Conservation (phyloP, 2,797 vertebrate genomes). For the Craterocephalus amniculus region DNA sequence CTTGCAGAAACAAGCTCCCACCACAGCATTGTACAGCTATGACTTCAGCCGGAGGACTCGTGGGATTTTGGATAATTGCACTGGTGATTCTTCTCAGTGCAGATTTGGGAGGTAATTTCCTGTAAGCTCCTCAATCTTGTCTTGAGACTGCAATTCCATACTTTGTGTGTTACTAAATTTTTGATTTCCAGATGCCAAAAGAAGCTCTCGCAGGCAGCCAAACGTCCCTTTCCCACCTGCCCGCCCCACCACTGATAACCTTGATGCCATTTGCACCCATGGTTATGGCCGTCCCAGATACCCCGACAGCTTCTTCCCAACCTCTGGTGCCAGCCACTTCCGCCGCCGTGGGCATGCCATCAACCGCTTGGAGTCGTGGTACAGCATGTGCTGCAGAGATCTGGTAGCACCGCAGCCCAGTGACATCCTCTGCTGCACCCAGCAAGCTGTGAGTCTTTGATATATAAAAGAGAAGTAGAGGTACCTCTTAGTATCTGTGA, state of each 20-base stretch:
- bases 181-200: slow-evolving; percentile 37
- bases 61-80: slow-evolving; percentile 49
- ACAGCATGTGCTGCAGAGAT: slow-evolving; percentile 64
- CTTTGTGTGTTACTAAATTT: slow-evolving; percentile 9
- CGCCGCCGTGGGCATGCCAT: slow-evolving; percentile 64
- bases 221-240: slow-evolving; percentile 74
- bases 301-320: slow-evolving; percentile 51
- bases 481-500: not conserved
- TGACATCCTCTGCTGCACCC: slow-evolving; percentile 68
- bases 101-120: slow-evolving; percentile 62
- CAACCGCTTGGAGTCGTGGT: slow-evolving; percentile 76
- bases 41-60: slow-evolving; percentile 34
- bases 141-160: not conserved
- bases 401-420: not conserved
- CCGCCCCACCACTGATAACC: slow-evolving; percentile 50
- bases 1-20: not conserved
- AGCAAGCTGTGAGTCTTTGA: slow-evolving; percentile 72
- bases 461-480: not conserved
- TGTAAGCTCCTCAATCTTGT: not conserved
- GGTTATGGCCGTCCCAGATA: slow-evolving; percentile 66
- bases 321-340: slow-evolving; percentile 50
- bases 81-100: slow-evolving; percentile 45
- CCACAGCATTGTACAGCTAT: slow-evolving; percentile 29
- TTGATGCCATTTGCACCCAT: slow-evolving; percentile 52
- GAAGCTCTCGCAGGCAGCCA: slow-evolving; percentile 11